Base-by-base conservation (phyloP, 2,888 invertebrate species). In the Gastracanthus pulcherrimus region DNA sequence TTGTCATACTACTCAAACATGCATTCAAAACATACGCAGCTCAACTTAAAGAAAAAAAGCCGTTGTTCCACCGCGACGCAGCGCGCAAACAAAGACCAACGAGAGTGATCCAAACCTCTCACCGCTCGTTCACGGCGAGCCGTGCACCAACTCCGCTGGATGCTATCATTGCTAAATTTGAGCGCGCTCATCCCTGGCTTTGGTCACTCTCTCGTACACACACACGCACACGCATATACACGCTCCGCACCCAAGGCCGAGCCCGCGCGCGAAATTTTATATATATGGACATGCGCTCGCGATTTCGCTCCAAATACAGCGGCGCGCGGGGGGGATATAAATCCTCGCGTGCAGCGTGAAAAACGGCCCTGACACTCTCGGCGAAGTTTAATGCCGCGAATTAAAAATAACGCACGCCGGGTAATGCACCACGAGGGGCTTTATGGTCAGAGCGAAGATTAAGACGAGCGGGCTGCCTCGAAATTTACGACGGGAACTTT, bases 281-380 rank as follows among this genome's bases (percentile, higher is more conserved):
- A 67, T n/a, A n/a, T 75, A 75, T 75, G 80, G 80, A 62, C 70
- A 55, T 69, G 70, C 51, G 60, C 38, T 29, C 31, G 62, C 55
- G 75, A 80, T 80, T 80, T 80, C 80, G 76, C 76, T 80, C 76
- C 80, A 70, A 70, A 76, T n/a, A n/a, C n/a, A 80, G 75, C 51
- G 67, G 80, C 48, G 72, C 36, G 29, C 0, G 9, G n/a, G n/a
- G 36, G 48, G 45, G 29, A n/a, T 31, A 34, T 34, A 36, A 23
- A 34, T n/a, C n/a, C 6, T 48, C 29, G 34, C 31, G 36, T 26
- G 45, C 48, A 31, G 2, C 16, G n/a, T n/a, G 31, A 62, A 71
- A 38, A 55, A n/a, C 55, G 71, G 4, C 71, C 71, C 0, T 55
- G 60, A 72, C 60, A 72, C 72, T 70, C 31, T 70, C 19, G 16